Conservation (phyloP, 2,797 vertebrate species). For the Sebastes minor region DNA sequence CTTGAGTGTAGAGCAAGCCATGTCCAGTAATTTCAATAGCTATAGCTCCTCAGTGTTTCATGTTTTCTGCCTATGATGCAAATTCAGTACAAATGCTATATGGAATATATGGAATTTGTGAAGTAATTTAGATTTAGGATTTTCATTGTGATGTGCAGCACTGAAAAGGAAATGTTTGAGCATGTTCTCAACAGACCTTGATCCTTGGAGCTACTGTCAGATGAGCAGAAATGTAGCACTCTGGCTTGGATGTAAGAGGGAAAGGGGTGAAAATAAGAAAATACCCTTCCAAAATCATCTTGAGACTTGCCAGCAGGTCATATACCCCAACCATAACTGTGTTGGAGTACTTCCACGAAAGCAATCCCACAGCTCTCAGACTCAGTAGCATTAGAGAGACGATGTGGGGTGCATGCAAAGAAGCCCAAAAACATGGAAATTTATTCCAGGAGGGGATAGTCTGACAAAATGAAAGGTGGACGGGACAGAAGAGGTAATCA, state of each 20-base stretch:
- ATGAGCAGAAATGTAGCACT: not conserved
- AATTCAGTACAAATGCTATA: not conserved
- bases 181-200: not conserved
- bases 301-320: conserved; percentile 7
- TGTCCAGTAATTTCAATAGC: not conserved
- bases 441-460: not conserved
- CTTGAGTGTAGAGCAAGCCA: not conserved
- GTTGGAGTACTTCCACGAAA: conserved; percentile 38
- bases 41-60: not conserved
- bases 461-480: not conserved
- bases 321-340: conserved; percentile 1
- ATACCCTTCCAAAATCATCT: conserved; percentile 19
- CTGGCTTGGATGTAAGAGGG: not conserved
- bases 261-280: conserved; percentile 3
- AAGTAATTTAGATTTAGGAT: not conserved
- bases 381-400: conserved; percentile 5
- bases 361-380: conserved; percentile 29
- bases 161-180: not conserved
- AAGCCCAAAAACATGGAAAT: conserved; percentile 2
- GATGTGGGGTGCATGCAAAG: conserved; percentile 26
- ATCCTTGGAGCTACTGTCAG: not conserved
- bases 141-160: not conserved
- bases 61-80: not conserved
- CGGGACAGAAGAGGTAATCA: conserved; percentile 2
- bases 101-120: not conserved